Conservation (phyloP, 2,113 vertebrate genomes). For the Oreochromis aureus region DNA sequence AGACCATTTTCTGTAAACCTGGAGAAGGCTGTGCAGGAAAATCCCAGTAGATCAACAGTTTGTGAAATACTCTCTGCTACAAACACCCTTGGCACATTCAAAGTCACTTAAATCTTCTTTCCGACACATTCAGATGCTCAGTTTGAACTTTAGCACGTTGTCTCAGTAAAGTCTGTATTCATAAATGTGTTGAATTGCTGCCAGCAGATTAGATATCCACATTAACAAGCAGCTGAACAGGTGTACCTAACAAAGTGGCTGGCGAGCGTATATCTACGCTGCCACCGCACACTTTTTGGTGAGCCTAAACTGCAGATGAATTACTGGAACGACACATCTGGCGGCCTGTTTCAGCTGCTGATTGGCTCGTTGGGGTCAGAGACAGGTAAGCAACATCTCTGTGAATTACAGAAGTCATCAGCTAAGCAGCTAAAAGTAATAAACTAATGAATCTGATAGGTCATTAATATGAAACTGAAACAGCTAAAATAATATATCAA, state of each 20-base stretch:
- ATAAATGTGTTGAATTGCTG: not conserved
- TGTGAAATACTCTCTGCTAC: not conserved
- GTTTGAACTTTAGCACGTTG: not conserved
- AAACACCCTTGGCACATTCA: not conserved
- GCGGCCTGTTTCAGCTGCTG: not conserved
- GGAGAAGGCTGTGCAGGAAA: not conserved
- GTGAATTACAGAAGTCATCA: not conserved
- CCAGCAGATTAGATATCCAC: not conserved
- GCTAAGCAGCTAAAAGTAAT: not conserved
- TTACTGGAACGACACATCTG: too few species aligned
- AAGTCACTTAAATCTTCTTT: not conserved
- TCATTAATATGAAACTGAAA: not conserved
- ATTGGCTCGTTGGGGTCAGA: not conserved
- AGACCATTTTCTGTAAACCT: not conserved
- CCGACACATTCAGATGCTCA: not conserved
- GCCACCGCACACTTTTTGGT: not conserved
- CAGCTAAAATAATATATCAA: not conserved
- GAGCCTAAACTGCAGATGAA: too few species aligned
- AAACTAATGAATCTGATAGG: not conserved
- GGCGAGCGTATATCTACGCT: rapidly evolving
- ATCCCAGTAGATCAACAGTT: not conserved
- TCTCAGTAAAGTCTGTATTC: not conserved
- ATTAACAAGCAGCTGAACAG: not conserved
- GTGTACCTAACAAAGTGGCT: not conserved
- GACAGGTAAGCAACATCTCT: not conserved